Percentiles rank a stretch among this genome's conserved stretches.
These are phyloP conservation scores for Hydriomena furcata DNA, from an alignment of 2,888 invertebrate genomes.

Conservation along the genomic window DNA sequence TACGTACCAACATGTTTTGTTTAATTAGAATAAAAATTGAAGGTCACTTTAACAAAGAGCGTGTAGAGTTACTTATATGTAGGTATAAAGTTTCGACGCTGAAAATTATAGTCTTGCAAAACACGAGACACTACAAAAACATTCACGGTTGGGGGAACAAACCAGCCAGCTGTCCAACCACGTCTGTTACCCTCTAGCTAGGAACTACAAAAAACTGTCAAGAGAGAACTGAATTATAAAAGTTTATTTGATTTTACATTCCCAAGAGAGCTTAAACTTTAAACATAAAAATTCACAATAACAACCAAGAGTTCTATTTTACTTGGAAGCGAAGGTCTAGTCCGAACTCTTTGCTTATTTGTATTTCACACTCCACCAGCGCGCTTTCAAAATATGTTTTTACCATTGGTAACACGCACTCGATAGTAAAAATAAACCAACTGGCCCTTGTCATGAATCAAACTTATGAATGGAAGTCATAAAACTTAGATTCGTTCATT, in stretches of 20 bases:
- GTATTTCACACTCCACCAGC: constrained; percentile 25
- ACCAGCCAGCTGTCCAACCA: constrained; percentile 66
- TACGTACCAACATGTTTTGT: not conserved
- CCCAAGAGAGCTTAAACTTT: constrained; percentile 15
- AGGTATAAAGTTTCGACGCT: constrained; percentile 63
- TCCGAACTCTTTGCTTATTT: constrained; percentile 24
- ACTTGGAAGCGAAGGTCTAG: constrained; percentile 16
- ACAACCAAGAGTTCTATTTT: constrained; percentile 28
- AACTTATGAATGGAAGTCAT: constrained; percentile 67
- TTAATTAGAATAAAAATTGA: constrained; percentile 23
- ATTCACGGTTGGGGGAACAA: constrained; percentile 71
- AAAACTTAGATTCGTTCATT: constrained; percentile 71
- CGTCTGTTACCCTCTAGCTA: constrained; percentile 29
- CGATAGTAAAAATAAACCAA: constrained; percentile 39
- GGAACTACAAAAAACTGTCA: constrained; percentile 34
- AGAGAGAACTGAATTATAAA: constrained; percentile 35
- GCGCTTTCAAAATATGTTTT: constrained; percentile 18
- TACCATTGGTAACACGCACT: constrained; percentile 22
- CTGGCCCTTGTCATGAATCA: constrained; percentile 58
- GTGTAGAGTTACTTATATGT: constrained; percentile 55
- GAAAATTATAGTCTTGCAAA: constrained; percentile 67
- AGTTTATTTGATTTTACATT: constrained; percentile 19
- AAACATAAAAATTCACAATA: constrained; percentile 25
- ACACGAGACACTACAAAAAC: constrained; percentile 69
- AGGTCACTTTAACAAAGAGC: constrained; percentile 42